Base-by-base conservation (phyloP, 2,113 vertebrate species). In the Perca fluviatilis region DNA sequence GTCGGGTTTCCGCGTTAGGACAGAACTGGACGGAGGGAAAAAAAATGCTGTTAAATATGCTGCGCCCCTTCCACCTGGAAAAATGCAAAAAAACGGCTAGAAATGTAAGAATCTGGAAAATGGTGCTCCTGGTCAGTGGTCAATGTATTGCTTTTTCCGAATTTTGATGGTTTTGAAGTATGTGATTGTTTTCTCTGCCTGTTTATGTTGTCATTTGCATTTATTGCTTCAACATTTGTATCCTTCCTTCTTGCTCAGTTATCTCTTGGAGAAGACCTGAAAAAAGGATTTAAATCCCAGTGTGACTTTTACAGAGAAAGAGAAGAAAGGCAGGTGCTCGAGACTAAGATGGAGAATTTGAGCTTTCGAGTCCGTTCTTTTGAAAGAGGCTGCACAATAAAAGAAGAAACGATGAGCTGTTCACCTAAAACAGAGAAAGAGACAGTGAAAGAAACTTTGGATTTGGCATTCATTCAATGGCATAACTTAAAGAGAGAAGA, bases 341-440 rank as follows among this genome's bases (percentile, higher is more conserved):
- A 74, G 46, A 69, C 16, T 71, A 19, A 65, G 25, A 68, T 36
- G 43, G 58, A 74, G 27, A 62, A 51, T 33, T 33, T 43, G 6
- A 50, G 16, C 40, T 33, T n/a, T 6, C 27, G 3, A 40, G 21
- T 25, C 18, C 0, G 46, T 18, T 66, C 62, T 54, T 47, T 21
- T 15, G 19, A 14, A 43, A 30, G 13, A 21, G 21, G 46, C 27
- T 27, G 0, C 6, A 65, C n/a, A 2, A 23, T 65, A 15, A 18
- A 25, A 71, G 11, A 74, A 33, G 13, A 61, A 72, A 23, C 13
- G 25, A 10, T 16, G 36, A 40, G 25, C 33, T 10, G n/a, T 33
- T n/a, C 13, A 19, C 47, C 21, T 25, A 27, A 60, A 60, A 36
- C 25, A 5, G 0, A 66, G 23, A 19, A 50, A 0, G 46, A 40